Percentiles rank a stretch among this genome's conserved stretches.
These are phyloP conservation scores for Scomber colias DNA, from an alignment of 2,113 vertebrate species.

Conservation along the genomic window DNA sequence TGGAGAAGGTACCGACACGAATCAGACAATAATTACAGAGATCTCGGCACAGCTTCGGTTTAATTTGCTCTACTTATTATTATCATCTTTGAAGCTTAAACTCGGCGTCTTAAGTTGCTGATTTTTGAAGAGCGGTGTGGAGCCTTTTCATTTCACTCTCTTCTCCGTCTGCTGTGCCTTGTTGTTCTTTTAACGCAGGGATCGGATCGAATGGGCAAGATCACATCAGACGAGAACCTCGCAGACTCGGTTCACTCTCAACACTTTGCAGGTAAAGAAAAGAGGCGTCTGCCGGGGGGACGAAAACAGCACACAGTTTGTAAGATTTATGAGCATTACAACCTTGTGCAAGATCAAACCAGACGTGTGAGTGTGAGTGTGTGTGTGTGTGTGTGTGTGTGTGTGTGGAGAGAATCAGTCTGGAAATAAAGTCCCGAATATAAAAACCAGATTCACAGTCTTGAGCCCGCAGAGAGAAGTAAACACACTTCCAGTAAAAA, in stretches of 20 bases:
- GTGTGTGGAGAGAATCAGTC: background rate
- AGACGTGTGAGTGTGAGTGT: background rate
- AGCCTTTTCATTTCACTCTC: background rate
- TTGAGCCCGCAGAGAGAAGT: too few species aligned
- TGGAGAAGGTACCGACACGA: conserved; percentile 77
- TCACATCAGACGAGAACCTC: conserved; percentile 90
- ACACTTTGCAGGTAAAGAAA: conserved; percentile 88
- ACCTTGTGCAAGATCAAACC: conserved; percentile 5
- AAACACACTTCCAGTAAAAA: too few species aligned
- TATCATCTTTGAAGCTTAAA: background rate
- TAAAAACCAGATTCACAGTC: too few species aligned
- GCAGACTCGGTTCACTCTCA: conserved; percentile 86
- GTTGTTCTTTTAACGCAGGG: conserved; percentile 68
- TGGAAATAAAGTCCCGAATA: background rate
- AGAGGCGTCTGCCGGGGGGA: conserved; percentile 15
- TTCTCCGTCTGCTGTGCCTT: background rate
- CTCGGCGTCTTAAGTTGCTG: background rate
- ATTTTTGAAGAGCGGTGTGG: background rate
- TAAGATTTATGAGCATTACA: background rate
- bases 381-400: too few species aligned
- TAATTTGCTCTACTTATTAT: background rate
- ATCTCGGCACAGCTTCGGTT: background rate
- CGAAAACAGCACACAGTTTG: background rate
- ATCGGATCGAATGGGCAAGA: conserved; percentile 83
- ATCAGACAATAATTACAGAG: too few species aligned